A percentile compares a stretch with the other conserved stretches of the same genome.
Conservation (phyloP, 1,140 invertebrate species). For the Pachyrhynchus sulphureomaculatus region DNA sequence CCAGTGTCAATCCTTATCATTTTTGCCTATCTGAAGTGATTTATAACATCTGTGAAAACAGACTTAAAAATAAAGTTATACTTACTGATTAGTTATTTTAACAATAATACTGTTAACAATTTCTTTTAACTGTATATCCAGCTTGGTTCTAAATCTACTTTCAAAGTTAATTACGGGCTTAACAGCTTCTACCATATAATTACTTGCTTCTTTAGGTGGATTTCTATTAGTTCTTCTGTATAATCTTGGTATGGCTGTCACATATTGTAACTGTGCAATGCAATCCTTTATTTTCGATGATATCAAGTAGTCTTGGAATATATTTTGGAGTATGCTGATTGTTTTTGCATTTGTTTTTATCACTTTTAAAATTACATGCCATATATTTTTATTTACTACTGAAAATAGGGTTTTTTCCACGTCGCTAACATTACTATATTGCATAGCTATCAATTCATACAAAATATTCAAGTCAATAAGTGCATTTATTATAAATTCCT, state of each 20-base stretch:
- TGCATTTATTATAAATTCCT: conserved; percentile 40
- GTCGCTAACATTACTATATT: conserved; percentile 20
- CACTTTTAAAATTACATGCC: conserved; percentile 32
- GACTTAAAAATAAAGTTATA: no score
- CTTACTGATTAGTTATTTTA: conserved; percentile 39
- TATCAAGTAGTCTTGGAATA: conserved; percentile 55
- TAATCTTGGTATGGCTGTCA: conserved; percentile 87
- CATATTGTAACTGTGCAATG: conserved; percentile 66
- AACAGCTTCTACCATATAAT: conserved; percentile 73
- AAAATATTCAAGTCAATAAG: conserved; percentile 39
- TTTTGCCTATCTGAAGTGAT: no score
- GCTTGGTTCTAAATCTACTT: conserved; percentile 56
- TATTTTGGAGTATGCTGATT: conserved; percentile 55
- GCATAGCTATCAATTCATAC: conserved; percentile 25
- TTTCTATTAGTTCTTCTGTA: conserved; percentile 92
- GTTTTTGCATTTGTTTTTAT: conserved; percentile 46
- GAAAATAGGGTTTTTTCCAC: conserved; percentile 36
- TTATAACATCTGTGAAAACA: no score
- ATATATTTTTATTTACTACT: conserved; percentile 36
- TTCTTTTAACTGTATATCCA: conserved; percentile 35
- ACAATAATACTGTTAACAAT: conserved; percentile 34
- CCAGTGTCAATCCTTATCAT: no score
- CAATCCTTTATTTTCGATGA: conserved; percentile 57
- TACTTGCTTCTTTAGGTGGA: conserved; percentile 73
- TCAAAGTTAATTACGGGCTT: conserved; percentile 64